Base-by-base conservation (phyloP, 2,797 vertebrate genomes). In the Tamandua tetradactyla region DNA sequence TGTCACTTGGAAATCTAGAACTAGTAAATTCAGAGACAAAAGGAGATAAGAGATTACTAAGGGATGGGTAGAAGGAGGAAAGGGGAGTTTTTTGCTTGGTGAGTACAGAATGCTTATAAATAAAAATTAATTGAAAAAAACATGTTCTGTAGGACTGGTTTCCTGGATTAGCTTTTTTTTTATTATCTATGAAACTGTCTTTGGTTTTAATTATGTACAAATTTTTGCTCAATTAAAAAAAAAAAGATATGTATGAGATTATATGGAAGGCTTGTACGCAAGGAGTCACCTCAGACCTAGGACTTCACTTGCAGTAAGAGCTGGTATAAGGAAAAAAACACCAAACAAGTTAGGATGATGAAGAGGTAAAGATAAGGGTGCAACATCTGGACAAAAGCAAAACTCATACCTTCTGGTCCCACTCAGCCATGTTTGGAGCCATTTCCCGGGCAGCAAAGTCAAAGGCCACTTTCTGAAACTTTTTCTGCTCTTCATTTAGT, bases 391-490 rank as follows among this genome's bases (percentile, higher is more conserved):
- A 15, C 18, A 69, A 13, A 79, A 62, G 76, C 62, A 71, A 27
- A 79, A 62, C 11, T 27, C 94, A 23, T 98, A 99, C 99, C 98
- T 99, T 99, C 80, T 99, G 98, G 97, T 99, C 99, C 99, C 99
- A 99, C 93, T 99, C 99, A 0, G 99, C 99, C 99, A 99, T 99
- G 97, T 99, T 95, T 61, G 99, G 99, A 96, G 99, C 98, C 99
- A 99, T 99, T 98, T 99, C 99, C 91, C 98, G 99, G 96, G 99
- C 96, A 92, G 99, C 99, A 97, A 99, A 99, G 96, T 99, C 99
- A 95, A 99, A 98, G 52, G 99, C 99, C 94, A 99, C 98, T 97
- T 99, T 99, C 95, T 99, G 99, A 98, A 99, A 99, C 93, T 99
- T 99, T 96, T 99, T 99, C 97, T 99, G 99, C 85, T 99, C 99